Base-by-base conservation (phyloP, 2,888 invertebrate species). In the Gandaritis pyraliata region DNA sequence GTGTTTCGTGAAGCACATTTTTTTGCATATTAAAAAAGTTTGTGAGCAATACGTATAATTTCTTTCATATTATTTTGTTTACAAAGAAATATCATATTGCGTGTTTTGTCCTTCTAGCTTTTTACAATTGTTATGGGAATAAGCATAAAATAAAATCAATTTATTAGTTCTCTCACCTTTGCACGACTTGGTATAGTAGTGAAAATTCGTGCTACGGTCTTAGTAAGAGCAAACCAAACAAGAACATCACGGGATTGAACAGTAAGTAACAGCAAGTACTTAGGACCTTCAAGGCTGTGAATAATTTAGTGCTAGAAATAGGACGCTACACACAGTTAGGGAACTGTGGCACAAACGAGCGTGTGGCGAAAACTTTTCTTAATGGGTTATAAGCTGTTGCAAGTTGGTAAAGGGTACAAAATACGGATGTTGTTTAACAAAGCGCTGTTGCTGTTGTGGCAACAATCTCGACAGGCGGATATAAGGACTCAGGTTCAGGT, bases 261-360 rank as follows among this genome's bases (percentile, higher is more conserved):
- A 60, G 56, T 65, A 52, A 54, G 53, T 55, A 58, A 45, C 57
- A 61, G 61, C 58, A 56, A 58, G 65, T 64, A 58, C 59, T 66
- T 63, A 68, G 51, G 49, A 30, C 58, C 60, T 64, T 62, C 60
- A 56, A 60, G 58, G 56, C 50, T 41, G 55, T 69, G 60, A 66
- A 69, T 69, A 64, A 69, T 66, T 69, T 54, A 66, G 53, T 33
- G 64, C 16, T 61, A 66, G 59, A 59, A 69, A 66, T 64, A 57
- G 64, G 61, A 69, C 58, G 66, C 64, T 49, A 53, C 53, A 58
- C 52, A 63, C 51, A 16, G 63, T 41, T 53, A 30, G 16, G 41
- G 39, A 57, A 47, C 39, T 56, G 38, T 46, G 46, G 11, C 38
- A 29, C 47, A 61, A 52, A 61, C 62, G 58, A 53, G 15, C 59